Evolutionary conservation across 1,140 invertebrate species (phyloP), one percentile per base, ranked within the genome.

Genomic region (Drosophila sechellia): DNA sequence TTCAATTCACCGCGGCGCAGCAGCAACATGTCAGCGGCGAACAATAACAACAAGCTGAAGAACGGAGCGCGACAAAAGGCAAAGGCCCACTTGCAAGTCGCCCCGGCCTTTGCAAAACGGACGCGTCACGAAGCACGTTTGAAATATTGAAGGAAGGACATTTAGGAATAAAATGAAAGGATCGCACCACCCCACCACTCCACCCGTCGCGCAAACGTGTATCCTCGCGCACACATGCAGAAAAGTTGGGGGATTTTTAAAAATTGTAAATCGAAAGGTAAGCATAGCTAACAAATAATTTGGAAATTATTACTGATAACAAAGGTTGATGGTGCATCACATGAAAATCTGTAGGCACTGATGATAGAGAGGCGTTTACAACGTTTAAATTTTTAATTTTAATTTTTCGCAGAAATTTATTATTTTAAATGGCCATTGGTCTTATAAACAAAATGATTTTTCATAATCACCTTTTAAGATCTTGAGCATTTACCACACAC

Each of bases 81-180:
- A 57, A 48, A 79, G 71, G 84, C 66, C 84, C 84, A 83, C 72
- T 78, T 84, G 78, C 76, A 63, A 84, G 66, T 65, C 72, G 63
- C 63, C 85, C 84, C 79, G 78, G 56, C 80, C 80, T 63, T 63
- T 79, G 78, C 76, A 84, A 89, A 89, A 87, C 77, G 84, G 84
- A 84, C 85, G 77, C 84, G 80, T 85, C 84, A 89, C 85, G 85
- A 84, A 84, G 77, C 84, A 90, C 77, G 84, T 89, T 87, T 89
- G 85, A 91, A 91, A 91, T 91, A 91, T 91, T 91, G 90, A 91
- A 91, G 84, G 89, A 91, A 91, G 89, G 90, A 91, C 84, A 91
- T 90, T 91, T 86, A 84, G 81, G 90, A 91, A 79, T 90, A 84
- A 89, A 87, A 90, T 81, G 86, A 90, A 90, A 90, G 86, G 86